Base-by-base conservation (phyloP, 2,797 vertebrate genomes). In the Circus cinereus region DNA sequence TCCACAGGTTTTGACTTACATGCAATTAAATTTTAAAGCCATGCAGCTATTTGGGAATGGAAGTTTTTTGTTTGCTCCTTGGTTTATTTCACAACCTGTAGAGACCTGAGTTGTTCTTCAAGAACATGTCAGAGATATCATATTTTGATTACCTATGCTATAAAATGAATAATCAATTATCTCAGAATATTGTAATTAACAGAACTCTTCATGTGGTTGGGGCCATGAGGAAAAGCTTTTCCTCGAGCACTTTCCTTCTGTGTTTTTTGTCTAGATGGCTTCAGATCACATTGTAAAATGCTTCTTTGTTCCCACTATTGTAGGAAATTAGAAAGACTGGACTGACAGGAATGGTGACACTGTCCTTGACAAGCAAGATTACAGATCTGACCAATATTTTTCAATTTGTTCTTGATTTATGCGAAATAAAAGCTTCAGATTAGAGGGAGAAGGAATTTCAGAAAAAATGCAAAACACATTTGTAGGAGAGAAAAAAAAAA, bases 41-140 rank as follows among this genome's bases (percentile, higher is more conserved):
- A 47, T 5, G 7, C 5, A 81, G 27, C 56, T 73, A 40, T 38
- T 73, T 50, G 23, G 32, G 53, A 91, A 88, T 30, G 14, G 9
- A 86, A 56, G 8, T 11, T 9, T 79, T 72, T 51, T 88, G 22
- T 51, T 69, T 73, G 14, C 17, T 56, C 59, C 67, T 47, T 48
- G 4, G 29, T 60, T 76, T 79, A 53, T 47, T 69, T 82, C 82
- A 76, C 32, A 75, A 26, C 9, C 51, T 74, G 42, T 30, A 89
- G 24, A 92, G 34, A 59, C 20, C 2, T 1, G 11, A 81, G 12
- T 1, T 38, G 9, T 12, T 73, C 50, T 48, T 76, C 16, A 72
- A 30, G 64, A 80, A 21, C 10, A 45, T 1, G 8, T 34, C 47
- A 76, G 18, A 76, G 23, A 24, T 7, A 73, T 3, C 2, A 0